A percentile compares a stretch with the other conserved stretches of the same genome.
These are phyloP conservation scores for Zosterops lateralis DNA, from an alignment of 2,113 vertebrate genomes.

Conservation along the genomic window DNA sequence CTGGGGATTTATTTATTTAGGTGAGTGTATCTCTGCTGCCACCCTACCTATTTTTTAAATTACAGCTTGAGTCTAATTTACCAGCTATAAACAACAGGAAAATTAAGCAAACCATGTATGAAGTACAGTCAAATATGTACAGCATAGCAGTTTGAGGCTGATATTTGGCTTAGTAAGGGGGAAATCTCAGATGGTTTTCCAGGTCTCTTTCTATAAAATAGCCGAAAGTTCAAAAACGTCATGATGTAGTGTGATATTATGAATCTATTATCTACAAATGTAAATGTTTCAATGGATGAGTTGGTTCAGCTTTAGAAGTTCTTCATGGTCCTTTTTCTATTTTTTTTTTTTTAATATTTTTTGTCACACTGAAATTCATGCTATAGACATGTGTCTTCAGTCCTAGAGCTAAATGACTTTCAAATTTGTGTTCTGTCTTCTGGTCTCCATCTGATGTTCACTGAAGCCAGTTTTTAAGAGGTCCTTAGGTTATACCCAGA, in stretches of 20 bases:
- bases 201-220: background rate
- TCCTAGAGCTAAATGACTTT: background rate
- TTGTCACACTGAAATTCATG: background rate
- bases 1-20: background rate
- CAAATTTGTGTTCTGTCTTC: background rate
- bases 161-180: background rate
- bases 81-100: background rate
- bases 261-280: background rate
- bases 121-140: background rate
- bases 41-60: background rate
- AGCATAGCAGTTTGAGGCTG: background rate
- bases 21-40: background rate
- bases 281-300: background rate
- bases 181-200: background rate
- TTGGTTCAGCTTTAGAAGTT: background rate
- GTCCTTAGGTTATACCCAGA: background rate
- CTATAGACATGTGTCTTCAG: background rate
- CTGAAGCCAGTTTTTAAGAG: background rate
- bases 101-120: background rate
- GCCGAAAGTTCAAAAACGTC: background rate
- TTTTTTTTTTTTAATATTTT: background rate
- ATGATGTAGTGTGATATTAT: background rate
- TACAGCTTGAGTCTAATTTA: background rate
- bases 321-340: background rate
- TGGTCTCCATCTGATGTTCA: background rate